These are phyloP conservation scores for Lepisosteus oculatus DNA, from an alignment of 2,113 vertebrate species.

Conservation along the genomic window DNA sequence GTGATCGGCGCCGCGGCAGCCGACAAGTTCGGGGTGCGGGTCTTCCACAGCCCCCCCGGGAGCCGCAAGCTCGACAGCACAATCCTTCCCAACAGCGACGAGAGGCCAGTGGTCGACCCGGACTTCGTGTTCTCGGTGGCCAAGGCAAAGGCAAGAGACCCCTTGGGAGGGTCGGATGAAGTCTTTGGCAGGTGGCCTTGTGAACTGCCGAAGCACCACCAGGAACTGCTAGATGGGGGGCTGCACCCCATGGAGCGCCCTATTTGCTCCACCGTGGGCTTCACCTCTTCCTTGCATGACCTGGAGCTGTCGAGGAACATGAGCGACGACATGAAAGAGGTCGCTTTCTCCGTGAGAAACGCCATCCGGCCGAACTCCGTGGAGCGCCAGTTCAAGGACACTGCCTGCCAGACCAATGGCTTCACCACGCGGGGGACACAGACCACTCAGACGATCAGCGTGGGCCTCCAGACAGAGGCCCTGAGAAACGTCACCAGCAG, in stretches of 20 bases:
- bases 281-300: slow-evolving; percentile 75
- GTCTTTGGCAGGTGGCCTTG: slow-evolving; percentile 80
- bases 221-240: slow-evolving; percentile 63
- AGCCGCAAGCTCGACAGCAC: slow-evolving; percentile 60
- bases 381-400: slow-evolving; percentile 73
- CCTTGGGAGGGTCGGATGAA: slow-evolving; percentile 64
- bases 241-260: slow-evolving; percentile 62
- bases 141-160: slow-evolving; percentile 69
- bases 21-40: slow-evolving; percentile 71
- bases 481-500: slow-evolving; percentile 87
- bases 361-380: slow-evolving; percentile 69
- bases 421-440: slow-evolving; percentile 82
- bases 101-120: slow-evolving; percentile 54
- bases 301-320: slow-evolving; percentile 87
- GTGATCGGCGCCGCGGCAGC: slow-evolving; percentile 53
- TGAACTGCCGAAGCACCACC: slow-evolving; percentile 67
- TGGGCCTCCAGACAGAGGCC: slow-evolving; percentile 89
- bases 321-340: slow-evolving; percentile 98
- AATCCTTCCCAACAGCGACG: slow-evolving; percentile 39
- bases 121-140: slow-evolving; percentile 71
- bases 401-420: slow-evolving; percentile 87
- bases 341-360: slow-evolving; percentile 86
- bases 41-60: slow-evolving; percentile 77
- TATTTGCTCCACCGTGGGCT: slow-evolving; percentile 79
- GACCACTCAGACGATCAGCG: slow-evolving; percentile 85